Conservation (phyloP, 2,888 invertebrate species). For the Lordiphosa fenestrarum region DNA sequence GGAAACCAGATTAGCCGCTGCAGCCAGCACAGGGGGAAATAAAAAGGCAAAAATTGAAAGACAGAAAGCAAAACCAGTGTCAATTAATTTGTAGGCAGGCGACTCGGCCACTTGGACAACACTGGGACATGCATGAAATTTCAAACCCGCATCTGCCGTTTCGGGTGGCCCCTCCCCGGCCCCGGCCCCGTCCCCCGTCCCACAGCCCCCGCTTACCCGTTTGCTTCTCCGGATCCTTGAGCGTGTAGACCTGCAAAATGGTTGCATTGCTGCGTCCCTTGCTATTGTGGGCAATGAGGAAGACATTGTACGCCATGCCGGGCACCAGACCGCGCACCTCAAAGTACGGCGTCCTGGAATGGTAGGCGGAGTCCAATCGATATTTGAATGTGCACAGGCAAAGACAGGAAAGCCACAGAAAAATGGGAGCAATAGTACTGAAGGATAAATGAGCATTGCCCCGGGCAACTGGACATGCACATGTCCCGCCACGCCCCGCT, state of each 20-base stretch:
- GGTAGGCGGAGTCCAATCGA: constrained; percentile 35
- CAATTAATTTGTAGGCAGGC: constrained; percentile 65
- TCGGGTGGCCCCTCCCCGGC: constrained; percentile 7
- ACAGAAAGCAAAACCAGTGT: constrained; percentile 26
- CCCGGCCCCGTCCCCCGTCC: too few species aligned
- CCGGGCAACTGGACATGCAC: constrained; percentile 9
- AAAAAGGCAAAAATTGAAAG: constrained; percentile 2
- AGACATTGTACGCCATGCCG: constrained; percentile 86
- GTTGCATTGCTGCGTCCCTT: constrained; percentile 87
- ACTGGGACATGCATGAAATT: constrained; percentile 67
- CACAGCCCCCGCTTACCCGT: constrained; percentile 82
- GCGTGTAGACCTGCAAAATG: constrained; percentile 85
- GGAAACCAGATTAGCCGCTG: constrained; percentile 17
- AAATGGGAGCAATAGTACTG: constrained; percentile 25
- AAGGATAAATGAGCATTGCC: constrained; percentile 53
- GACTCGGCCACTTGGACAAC: constrained; percentile 9
- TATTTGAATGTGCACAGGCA: constrained; percentile 53
- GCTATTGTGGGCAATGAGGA: constrained; percentile 86
- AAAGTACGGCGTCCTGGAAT: constrained; percentile 83
- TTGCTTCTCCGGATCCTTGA: constrained; percentile 87
- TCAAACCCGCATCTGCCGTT: constrained; percentile 34
- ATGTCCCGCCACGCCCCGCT: constrained; percentile 52
- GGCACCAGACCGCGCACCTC: constrained; percentile 85
- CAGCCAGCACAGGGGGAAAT: not conserved
- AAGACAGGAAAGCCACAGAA: constrained; percentile 38